These are phyloP conservation scores for Agraylea sexmaculata DNA, from an alignment of 1,140 invertebrate genomes.

Conservation along the genomic window DNA sequence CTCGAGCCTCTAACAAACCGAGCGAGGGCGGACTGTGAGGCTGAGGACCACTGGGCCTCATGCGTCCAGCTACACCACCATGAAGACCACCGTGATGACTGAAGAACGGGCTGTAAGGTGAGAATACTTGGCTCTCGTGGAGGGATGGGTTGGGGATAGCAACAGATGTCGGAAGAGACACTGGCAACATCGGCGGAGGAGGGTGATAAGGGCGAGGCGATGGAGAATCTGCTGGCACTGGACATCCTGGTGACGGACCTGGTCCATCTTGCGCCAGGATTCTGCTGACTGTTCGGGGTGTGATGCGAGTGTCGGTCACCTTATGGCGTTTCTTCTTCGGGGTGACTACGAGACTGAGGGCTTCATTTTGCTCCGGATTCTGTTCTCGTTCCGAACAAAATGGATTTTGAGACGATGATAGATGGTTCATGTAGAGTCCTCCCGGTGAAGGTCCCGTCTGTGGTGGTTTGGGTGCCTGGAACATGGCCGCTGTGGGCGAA, in stretches of 20 bases:
- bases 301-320: constrained; percentile 91
- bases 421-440: constrained; percentile 44
- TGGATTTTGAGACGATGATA: constrained; percentile 46
- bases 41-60: constrained; percentile 39
- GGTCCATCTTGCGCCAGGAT: constrained; percentile 71
- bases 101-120: constrained; percentile 80
- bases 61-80: constrained; percentile 30
- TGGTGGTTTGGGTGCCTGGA: constrained; percentile 64
- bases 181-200: constrained; percentile 71
- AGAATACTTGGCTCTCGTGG: constrained; percentile 89
- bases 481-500: constrained; percentile 56
- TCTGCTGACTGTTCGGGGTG: constrained; percentile 77
- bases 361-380: constrained; percentile 83
- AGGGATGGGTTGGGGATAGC: constrained; percentile 92
- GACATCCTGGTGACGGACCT: constrained; percentile 44
- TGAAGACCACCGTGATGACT: constrained; percentile 39
- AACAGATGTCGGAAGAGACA: constrained; percentile 82
- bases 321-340: constrained; percentile 95
- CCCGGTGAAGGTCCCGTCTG: constrained; percentile 53
- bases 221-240: constrained; percentile 44
- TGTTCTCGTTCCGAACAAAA: constrained; percentile 56
- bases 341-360: constrained; percentile 82
- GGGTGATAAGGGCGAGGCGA: constrained; percentile 61
- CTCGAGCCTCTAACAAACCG: constrained; percentile 55
- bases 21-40: constrained; percentile 44